These are phyloP conservation scores for Helobdella robusta DNA, from an alignment of 2,888 invertebrate genomes.

Conservation along the genomic window DNA sequence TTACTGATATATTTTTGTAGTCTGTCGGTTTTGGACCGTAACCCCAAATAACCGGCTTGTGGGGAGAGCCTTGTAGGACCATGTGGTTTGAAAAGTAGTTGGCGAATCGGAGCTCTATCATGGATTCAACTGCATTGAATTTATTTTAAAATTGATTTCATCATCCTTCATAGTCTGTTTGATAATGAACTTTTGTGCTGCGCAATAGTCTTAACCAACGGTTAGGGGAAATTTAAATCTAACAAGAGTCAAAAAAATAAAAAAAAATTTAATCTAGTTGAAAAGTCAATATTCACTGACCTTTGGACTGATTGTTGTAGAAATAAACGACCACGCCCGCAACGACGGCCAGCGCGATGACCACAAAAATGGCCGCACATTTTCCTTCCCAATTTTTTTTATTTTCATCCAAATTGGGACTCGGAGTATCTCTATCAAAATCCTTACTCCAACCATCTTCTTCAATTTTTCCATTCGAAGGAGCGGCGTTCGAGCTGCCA, in stretches of 20 bases:
- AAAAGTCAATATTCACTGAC: conserved; percentile 11
- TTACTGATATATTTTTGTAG: conserved; percentile 19
- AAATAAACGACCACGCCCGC: conserved; percentile 29
- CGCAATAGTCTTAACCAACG: too few relatives aligned
- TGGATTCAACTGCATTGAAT: conserved; percentile 22
- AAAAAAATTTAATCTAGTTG: too few relatives aligned
- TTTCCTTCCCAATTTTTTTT: conserved; percentile 31
- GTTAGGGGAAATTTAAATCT: too few relatives aligned
- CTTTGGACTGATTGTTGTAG: conserved; percentile 28
- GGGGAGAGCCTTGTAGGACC: conserved; percentile 35
- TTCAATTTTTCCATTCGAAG: conserved; percentile 14
- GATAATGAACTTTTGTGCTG: too few relatives aligned
- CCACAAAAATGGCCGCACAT: conserved; percentile 27
- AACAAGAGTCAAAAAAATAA: too few relatives aligned
- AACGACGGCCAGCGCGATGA: conserved; percentile 27
- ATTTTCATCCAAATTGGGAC: conserved; percentile 16
- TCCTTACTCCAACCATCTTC: conserved; percentile 28
- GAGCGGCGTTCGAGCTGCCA: background rate
- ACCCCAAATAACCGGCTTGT: conserved; percentile 34
- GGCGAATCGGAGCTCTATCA: conserved; percentile 32
- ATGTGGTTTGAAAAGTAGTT: conserved; percentile 34
- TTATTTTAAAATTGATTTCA: background rate
- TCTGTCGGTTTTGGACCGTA: conserved; percentile 28
- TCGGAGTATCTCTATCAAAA: conserved; percentile 24
- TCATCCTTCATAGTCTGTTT: too few relatives aligned